These are phyloP conservation scores for Masticophis lateralis DNA, from an alignment of 2,797 vertebrate genomes.

Conservation along the genomic window DNA sequence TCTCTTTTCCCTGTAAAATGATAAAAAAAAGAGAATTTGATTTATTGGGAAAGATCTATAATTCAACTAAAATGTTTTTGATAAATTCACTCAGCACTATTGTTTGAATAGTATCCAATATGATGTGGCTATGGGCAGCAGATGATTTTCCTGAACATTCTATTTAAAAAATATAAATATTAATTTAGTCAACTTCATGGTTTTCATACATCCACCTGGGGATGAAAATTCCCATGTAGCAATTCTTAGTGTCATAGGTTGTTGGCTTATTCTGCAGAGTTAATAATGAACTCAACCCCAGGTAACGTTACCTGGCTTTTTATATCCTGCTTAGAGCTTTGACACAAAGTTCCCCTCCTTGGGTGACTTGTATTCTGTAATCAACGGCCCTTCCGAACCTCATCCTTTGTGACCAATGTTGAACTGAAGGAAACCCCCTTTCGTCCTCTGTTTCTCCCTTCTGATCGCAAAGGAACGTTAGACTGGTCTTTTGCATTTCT, in stretches of 20 bases:
- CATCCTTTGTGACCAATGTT: conserved; percentile 1
- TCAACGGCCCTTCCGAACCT: conserved; percentile 52
- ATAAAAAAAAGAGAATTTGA: neutral
- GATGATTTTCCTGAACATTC: neutral
- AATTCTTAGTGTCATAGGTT: neutral
- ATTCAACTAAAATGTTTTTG: neutral
- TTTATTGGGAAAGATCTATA: neutral
- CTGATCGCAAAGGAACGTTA: conserved; percentile 46
- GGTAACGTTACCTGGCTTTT: conserved; percentile 3
- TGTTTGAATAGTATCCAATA: neutral
- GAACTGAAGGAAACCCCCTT: conserved; percentile 55
- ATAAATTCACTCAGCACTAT: neutral
- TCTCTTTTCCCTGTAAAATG: neutral
- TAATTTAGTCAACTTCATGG: neutral
- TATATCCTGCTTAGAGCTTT: neutral
- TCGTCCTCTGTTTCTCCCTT: conserved; percentile 48
- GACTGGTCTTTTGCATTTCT: conserved; percentile 64
- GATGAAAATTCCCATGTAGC: neutral
- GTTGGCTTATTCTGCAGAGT: neutral
- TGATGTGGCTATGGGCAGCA: neutral
- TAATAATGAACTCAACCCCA: conserved; percentile 23
- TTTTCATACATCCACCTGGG: neutral
- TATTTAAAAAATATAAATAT: neutral
- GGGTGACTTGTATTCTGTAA: conserved; percentile 40
- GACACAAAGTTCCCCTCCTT: neutral